phyloP scores from a whole-genome alignment of 2,797 vertebrate species.

The Schizopygopsis malacanthus region DNA sequence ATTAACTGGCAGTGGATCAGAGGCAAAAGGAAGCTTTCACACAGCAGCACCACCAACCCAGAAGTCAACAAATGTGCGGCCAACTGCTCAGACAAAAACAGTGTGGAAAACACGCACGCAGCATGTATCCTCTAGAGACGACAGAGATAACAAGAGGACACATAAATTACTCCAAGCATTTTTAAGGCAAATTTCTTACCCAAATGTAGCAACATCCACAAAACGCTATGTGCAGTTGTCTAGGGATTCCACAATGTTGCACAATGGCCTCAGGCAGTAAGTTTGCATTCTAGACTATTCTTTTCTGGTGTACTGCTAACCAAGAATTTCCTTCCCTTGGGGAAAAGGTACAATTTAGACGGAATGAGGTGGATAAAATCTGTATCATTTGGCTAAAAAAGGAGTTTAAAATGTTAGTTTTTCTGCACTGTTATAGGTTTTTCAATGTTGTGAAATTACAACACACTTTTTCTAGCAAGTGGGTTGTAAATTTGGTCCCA shows the following conservation, averaged over 20 bases:
- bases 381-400: background rate
- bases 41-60: constrained; percentile 64
- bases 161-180: constrained; percentile 37
- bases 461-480: constrained; percentile 11
- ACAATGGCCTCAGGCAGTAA: constrained; percentile 25
- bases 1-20: constrained; percentile 66
- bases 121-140: constrained; percentile 23
- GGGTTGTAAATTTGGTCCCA: background rate
- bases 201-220: constrained; percentile 38
- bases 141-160: constrained; percentile 44
- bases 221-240: constrained; percentile 23
- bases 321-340: constrained; percentile 28
- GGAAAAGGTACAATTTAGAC: background rate
- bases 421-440: background rate
- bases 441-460: background rate
- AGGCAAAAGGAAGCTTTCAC: constrained; percentile 55
- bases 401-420: background rate
- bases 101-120: constrained; percentile 20
- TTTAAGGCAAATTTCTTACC: constrained; percentile 26
- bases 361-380: background rate
- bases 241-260: constrained; percentile 28
- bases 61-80: constrained; percentile 63
- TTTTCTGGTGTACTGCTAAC: constrained; percentile 11
- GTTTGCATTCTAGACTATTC: constrained; percentile 12
- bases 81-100: constrained; percentile 32